Evolutionary conservation across 2,888 invertebrate genomes (phyloP).

Genomic region (Seira ritae): DNA sequence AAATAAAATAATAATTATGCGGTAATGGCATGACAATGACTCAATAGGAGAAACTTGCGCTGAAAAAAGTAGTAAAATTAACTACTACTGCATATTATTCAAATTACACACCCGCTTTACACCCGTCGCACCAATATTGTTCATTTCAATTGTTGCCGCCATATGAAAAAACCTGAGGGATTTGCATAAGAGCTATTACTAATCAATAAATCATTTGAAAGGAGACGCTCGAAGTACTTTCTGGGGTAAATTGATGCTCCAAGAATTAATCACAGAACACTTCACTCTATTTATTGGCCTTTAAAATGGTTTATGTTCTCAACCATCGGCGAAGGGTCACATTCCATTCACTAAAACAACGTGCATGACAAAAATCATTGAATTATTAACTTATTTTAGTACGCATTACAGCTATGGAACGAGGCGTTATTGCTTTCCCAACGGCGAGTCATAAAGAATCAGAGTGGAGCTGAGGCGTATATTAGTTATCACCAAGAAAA

Average conservation of each 20-base stretch:
- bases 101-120: no score
- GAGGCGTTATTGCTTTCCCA: conserved; percentile 13
- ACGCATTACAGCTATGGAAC: not conserved
- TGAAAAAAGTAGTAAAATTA: not conserved
- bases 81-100: no score
- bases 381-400: not conserved
- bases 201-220: conserved; percentile 6
- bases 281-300: conserved; percentile 24
- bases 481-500: not conserved
- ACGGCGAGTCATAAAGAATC: not conserved
- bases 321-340: conserved; percentile 37
- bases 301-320: conserved; percentile 31
- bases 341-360: conserved; percentile 13
- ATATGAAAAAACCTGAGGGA: no score
- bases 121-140: no score
- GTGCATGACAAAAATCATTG: not conserved
- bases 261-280: not conserved
- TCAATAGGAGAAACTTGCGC: not conserved
- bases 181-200: not conserved
- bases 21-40: not conserved
- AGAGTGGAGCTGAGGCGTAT: not conserved
- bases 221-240: not conserved
- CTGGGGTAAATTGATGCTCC: conserved; percentile 3
- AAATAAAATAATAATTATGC: not conserved
- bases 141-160: no score